phyloP scores from a whole-genome alignment of 2,113 vertebrate species.

The Perca fluviatilis region DNA sequence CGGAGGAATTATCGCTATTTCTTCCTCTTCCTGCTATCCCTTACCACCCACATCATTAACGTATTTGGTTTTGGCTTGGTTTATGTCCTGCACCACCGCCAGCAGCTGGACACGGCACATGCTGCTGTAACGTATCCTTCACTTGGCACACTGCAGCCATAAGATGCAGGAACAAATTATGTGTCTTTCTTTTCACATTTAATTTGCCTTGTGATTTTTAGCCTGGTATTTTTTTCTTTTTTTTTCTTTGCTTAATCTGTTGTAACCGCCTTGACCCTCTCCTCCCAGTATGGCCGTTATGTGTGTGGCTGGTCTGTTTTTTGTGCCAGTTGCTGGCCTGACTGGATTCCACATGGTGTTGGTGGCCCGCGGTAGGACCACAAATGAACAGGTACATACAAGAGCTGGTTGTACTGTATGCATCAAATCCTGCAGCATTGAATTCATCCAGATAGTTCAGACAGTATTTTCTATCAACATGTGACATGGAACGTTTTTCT shows the following conservation, averaged over 20 bases:
- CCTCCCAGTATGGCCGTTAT: conserved; percentile 93
- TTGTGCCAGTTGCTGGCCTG: conserved; percentile 95
- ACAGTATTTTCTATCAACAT: neutral
- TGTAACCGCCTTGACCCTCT: conserved; percentile 58
- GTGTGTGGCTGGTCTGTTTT: conserved; percentile 97
- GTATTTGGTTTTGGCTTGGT: conserved; percentile 96
- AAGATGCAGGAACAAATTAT: neutral
- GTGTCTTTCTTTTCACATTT: neutral
- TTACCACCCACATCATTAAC: conserved; percentile 94
- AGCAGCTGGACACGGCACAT: conserved; percentile 90
- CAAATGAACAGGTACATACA: conserved; percentile 93
- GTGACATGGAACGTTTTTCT: neutral
- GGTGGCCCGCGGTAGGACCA: conserved; percentile 95
- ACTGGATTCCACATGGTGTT: conserved; percentile 97
- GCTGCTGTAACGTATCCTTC: conserved; percentile 97
- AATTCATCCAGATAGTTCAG: neutral
- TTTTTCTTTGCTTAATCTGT: neutral
- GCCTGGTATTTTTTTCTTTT: neutral
- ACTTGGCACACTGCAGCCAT: neutral
- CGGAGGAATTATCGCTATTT: conserved; percentile 98
- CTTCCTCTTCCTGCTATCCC: conserved; percentile 96
- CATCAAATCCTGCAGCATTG: neutral
- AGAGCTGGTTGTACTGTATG: neutral
- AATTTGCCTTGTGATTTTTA: neutral
- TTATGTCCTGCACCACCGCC: conserved; percentile 91